phyloP scores from a whole-genome alignment of 2,797 vertebrate species.

The Jordanella pulchra region DNA sequence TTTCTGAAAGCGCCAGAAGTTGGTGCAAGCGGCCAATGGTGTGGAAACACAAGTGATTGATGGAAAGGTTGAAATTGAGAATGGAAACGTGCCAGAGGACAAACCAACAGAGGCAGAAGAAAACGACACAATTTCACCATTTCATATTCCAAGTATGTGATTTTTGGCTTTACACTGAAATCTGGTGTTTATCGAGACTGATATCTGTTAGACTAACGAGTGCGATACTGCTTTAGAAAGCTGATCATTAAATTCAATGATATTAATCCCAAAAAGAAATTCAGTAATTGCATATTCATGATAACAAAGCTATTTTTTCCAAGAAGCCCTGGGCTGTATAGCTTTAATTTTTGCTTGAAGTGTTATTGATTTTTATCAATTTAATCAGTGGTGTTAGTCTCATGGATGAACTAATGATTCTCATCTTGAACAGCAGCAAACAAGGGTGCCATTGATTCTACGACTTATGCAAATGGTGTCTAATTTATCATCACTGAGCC shows the following conservation, averaged over 20 bases:
- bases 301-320: too few species aligned
- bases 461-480: slow-evolving; percentile 23
- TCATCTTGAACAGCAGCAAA: slow-evolving; percentile 33
- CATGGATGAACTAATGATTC: slow-evolving; percentile 34
- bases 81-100: slow-evolving; percentile 90
- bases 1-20: slow-evolving; percentile 86
- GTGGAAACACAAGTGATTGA: slow-evolving; percentile 87
- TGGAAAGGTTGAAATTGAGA: slow-evolving; percentile 89
- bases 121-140: slow-evolving; percentile 85
- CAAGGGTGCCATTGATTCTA: slow-evolving; percentile 27
- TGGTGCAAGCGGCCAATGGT: slow-evolving; percentile 89
- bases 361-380: slow-evolving; percentile 25
- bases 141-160: slow-evolving; percentile 85
- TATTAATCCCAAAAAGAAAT: too few species aligned
- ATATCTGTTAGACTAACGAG: too few species aligned
- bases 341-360: slow-evolving; percentile 13
- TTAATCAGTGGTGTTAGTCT: slow-evolving; percentile 23
- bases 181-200: slow-evolving; percentile 48
- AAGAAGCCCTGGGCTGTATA: slow-evolving; percentile 6
- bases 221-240: too few species aligned
- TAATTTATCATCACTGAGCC: slow-evolving; percentile 1
- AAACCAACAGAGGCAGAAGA: slow-evolving; percentile 82
- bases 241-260: too few species aligned
- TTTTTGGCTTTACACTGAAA: slow-evolving; percentile 17
- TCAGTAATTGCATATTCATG: too few species aligned